These are phyloP conservation scores for Dasyornis broadbenti DNA, from an alignment of 2,113 vertebrate species.

Conservation along the genomic window DNA sequence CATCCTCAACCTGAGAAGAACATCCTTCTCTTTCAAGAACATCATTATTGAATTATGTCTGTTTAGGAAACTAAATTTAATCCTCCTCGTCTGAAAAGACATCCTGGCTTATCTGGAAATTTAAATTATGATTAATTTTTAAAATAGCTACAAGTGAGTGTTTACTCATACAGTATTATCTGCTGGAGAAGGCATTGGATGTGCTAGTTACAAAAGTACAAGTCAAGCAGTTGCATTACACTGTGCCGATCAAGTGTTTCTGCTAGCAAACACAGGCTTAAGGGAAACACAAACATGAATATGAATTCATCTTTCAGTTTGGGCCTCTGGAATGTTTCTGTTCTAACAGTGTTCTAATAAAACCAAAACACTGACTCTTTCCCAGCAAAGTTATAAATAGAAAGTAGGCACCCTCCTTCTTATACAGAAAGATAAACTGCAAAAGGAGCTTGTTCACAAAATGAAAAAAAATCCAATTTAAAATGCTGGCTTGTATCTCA, in stretches of 20 bases:
- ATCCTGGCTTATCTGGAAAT: not conserved
- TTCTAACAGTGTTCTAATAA: conserved; percentile 53
- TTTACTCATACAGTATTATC: not conserved
- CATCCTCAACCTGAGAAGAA: not conserved
- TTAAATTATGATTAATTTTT: not conserved
- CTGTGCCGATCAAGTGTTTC: not conserved
- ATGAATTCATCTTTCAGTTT: conserved; percentile 48
- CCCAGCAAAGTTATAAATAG: conserved; percentile 68
- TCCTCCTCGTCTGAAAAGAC: not conserved
- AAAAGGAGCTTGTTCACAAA: not conserved
- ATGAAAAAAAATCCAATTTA: not conserved
- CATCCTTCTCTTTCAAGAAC: not conserved
- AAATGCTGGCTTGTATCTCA: not conserved
- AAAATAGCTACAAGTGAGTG: not conserved
- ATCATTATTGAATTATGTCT: not conserved
- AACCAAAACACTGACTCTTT: conserved; percentile 50
- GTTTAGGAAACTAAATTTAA: not conserved
- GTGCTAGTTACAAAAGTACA: not conserved
- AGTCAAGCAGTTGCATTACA: not conserved
- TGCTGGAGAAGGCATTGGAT: not conserved
- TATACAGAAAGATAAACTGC: conserved; percentile 11
- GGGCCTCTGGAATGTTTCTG: conserved; percentile 48
- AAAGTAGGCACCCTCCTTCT: conserved; percentile 8
- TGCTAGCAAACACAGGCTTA: not conserved
- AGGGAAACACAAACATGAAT: conserved; percentile 23